Evolutionary conservation across 2,797 vertebrate species (phyloP).

Genomic region (Octomys mimax): DNA sequence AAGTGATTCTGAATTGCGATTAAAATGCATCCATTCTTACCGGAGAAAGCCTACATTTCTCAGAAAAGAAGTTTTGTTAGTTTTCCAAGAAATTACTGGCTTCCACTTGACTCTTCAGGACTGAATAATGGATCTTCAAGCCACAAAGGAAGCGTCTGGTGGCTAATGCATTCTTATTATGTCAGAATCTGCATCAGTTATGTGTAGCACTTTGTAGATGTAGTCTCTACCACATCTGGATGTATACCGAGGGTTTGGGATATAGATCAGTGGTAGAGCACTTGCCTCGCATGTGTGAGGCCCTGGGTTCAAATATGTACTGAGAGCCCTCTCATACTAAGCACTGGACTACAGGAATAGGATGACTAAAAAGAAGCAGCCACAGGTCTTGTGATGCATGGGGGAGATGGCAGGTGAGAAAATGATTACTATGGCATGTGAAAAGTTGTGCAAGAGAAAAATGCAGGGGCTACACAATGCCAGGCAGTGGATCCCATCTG

Average conservation of each 20-base stretch:
- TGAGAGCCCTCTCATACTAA: neutral
- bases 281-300: neutral
- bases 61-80: neutral
- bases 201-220: neutral
- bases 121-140: conserved; percentile 32
- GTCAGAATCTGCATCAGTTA: neutral
- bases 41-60: conserved; percentile 26
- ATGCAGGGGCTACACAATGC: neutral
- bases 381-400: neutral
- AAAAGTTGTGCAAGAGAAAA: neutral
- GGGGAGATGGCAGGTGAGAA: neutral
- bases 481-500: neutral
- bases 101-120: neutral
- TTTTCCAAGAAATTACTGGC: conserved; percentile 55
- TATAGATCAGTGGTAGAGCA: neutral
- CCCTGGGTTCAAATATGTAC: neutral
- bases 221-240: neutral
- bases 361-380: neutral
- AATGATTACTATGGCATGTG: neutral
- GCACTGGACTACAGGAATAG: neutral
- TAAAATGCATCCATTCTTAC: neutral
- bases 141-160: neutral
- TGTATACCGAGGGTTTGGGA: neutral
- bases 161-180: neutral
- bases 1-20: conserved; percentile 17